Conservation (phyloP, 2,797 vertebrate genomes). For the Molossus alvarezi region DNA sequence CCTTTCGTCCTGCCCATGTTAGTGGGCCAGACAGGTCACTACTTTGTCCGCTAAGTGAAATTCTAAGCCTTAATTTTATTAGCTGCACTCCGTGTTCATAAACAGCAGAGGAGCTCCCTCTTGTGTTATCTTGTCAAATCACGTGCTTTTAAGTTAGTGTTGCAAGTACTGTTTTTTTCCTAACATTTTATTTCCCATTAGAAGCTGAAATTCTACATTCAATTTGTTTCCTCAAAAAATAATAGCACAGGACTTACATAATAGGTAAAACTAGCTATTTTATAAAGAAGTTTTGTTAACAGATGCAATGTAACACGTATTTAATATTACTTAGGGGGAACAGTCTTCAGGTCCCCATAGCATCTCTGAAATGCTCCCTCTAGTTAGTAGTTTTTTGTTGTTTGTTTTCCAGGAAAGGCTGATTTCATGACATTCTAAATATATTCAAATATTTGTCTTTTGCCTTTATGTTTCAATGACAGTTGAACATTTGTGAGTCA, state of each 20-base stretch:
- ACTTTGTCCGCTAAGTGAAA: background rate
- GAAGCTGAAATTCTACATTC: background rate
- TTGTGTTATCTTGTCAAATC: constrained; percentile 68
- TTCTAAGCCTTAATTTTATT: background rate
- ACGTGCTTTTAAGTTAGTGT: background rate
- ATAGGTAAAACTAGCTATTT: background rate
- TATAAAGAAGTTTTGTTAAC: background rate
- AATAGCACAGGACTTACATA: background rate
- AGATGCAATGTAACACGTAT: background rate
- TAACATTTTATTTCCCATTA: constrained; percentile 11
- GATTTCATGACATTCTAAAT: constrained; percentile 14
- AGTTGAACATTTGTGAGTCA: background rate
- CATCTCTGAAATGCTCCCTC: background rate
- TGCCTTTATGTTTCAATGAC: background rate
- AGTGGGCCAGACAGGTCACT: background rate
- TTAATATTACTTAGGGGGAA: constrained; percentile 43
- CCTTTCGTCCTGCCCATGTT: background rate
- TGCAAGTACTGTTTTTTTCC: background rate
- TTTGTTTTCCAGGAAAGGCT: background rate
- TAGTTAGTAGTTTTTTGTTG: background rate
- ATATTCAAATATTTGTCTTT: constrained; percentile 17
- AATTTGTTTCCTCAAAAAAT: background rate
- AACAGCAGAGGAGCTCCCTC: constrained; percentile 56
- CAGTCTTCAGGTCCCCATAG: background rate
- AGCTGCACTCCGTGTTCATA: background rate